Evolutionary conservation across 2,797 vertebrate species (phyloP).

Genomic region (Smutsia temminckii): DNA sequence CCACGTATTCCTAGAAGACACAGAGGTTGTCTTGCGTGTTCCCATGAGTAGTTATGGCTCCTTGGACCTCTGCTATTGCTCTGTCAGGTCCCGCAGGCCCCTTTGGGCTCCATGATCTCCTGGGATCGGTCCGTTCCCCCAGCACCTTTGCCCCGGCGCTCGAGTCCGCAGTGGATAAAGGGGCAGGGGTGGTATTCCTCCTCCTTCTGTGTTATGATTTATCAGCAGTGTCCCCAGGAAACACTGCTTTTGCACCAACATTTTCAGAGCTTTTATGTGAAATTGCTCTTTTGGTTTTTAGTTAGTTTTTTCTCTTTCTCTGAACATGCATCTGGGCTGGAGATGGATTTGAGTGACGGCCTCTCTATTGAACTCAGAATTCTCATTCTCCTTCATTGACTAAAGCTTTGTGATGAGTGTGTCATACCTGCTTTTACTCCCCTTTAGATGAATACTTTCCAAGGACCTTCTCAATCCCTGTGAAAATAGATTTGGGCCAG

Average conservation of each 20-base stretch:
- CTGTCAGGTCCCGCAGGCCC: not conserved
- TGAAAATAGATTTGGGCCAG: constrained; percentile 1
- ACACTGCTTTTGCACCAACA: not conserved
- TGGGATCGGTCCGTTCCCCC: not conserved
- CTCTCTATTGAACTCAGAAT: constrained; percentile 14
- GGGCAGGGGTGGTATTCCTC: accelerated
- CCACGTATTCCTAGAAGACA: not conserved
- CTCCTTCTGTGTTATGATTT: not conserved
- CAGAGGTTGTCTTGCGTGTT: not conserved
- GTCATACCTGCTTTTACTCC: not conserved
- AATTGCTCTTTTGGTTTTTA: not conserved
- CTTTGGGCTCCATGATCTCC: not conserved
- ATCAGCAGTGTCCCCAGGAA: not conserved
- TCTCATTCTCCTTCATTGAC: not conserved
- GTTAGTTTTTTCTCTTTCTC: not conserved
- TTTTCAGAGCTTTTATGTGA: not conserved
- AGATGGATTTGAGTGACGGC: not conserved
- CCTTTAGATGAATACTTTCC: not conserved
- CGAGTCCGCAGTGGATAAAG: not conserved
- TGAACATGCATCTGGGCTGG: not conserved
- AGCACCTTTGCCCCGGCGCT: not conserved
- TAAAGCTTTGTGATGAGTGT: not conserved
- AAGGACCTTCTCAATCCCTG: not conserved
- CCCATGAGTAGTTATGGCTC: not conserved
- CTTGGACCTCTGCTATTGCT: not conserved